phyloP scores from a whole-genome alignment of 2,888 invertebrate species.

The Chymomyza caudatula region DNA sequence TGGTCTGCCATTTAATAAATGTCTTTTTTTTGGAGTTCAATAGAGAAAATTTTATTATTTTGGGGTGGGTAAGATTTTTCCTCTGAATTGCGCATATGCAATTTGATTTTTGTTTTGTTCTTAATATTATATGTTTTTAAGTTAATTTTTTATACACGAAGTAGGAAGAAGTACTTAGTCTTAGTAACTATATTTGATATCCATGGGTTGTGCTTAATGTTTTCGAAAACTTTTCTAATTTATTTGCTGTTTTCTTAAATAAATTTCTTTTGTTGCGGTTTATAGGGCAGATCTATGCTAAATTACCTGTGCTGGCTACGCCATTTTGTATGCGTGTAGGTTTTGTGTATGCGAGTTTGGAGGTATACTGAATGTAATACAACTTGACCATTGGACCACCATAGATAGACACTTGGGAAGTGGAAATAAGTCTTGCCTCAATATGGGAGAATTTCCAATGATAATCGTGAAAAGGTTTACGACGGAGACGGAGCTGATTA shows the following conservation, averaged over 20 bases:
- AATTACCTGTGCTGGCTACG: constrained; percentile 71
- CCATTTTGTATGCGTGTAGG: constrained; percentile 32
- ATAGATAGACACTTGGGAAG: too few species aligned
- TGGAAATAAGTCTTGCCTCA: too few species aligned
- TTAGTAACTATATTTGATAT: constrained; percentile 63
- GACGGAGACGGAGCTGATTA: too few species aligned
- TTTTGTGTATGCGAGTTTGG: constrained; percentile 17
- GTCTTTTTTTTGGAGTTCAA: constrained; percentile 8
- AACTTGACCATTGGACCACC: background rate
- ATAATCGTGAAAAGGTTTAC: too few species aligned
- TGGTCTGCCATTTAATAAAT: constrained; percentile 10
- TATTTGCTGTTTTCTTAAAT: background rate
- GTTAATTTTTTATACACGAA: constrained; percentile 44
- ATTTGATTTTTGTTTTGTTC: constrained; percentile 4
- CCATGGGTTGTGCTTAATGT: constrained; percentile 58
- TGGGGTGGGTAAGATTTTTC: constrained; percentile 56
- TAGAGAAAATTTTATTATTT: background rate
- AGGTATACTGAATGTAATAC: background rate
- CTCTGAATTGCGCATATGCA: constrained; percentile 44
- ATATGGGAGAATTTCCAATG: too few species aligned
- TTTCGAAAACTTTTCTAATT: constrained; percentile 10
- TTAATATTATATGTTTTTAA: constrained; percentile 9
- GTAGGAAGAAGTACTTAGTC: constrained; percentile 67
- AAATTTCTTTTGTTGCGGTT: background rate
- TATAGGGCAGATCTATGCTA: constrained; percentile 29